These are phyloP conservation scores for Eupithecia dodoneata DNA, from an alignment of 2,888 invertebrate species.

Conservation along the genomic window DNA sequence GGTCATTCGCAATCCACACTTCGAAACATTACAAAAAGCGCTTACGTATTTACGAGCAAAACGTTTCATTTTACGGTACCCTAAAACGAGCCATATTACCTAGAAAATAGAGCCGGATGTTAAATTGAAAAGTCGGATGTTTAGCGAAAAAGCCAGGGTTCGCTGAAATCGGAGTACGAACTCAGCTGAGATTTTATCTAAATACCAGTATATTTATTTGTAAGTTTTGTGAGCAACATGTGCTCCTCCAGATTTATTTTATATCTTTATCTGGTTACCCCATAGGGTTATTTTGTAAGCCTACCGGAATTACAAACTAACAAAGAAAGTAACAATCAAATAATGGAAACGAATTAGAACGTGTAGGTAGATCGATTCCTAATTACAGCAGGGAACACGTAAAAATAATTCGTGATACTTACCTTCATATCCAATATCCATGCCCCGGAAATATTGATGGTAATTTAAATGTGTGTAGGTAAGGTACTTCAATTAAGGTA, in stretches of 20 bases:
- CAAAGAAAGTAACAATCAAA: too few relatives aligned
- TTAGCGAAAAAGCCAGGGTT: background rate
- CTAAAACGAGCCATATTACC: conserved; percentile 42
- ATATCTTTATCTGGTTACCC: too few relatives aligned
- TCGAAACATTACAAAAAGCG: conserved; percentile 37
- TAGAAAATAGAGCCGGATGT: conserved; percentile 19
- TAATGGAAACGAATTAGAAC: too few relatives aligned
- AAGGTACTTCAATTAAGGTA: background rate
- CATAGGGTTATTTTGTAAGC: too few relatives aligned
- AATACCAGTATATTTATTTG: too few relatives aligned
- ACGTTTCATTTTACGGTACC: conserved; percentile 44
- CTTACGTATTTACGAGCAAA: conserved; percentile 39
- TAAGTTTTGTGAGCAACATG: too few relatives aligned
- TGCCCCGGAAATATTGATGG: background rate
- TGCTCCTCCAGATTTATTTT: too few relatives aligned
- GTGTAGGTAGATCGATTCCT: too few relatives aligned
- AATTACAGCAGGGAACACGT: too few relatives aligned
- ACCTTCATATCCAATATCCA: too few relatives aligned
- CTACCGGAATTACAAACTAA: too few relatives aligned
- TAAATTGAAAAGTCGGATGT: conserved; percentile 16
- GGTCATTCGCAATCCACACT: conserved; percentile 39
- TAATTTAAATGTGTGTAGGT: background rate
- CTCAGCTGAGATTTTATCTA: background rate
- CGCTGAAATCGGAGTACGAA: background rate
- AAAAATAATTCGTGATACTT: too few relatives aligned